Conservation (phyloP, 2,797 vertebrate genomes). For the Cyprinodon diabolis region DNA sequence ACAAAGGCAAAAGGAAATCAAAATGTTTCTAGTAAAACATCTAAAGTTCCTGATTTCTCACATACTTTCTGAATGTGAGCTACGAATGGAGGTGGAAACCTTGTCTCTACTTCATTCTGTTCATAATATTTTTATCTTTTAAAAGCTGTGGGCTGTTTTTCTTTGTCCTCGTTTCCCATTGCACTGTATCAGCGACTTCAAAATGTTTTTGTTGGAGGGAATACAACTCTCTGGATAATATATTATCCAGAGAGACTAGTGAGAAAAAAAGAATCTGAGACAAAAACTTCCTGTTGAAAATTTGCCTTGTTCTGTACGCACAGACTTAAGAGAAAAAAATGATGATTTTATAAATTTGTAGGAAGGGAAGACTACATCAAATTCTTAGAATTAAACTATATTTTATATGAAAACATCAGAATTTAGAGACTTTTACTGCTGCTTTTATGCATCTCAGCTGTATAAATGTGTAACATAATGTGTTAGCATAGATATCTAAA, state of each 20-base stretch:
- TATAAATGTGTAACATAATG: not conserved
- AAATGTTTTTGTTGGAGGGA: constrained; percentile 66
- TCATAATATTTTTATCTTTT: constrained; percentile 56
- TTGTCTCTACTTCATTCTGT: constrained; percentile 26
- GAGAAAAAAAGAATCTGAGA: constrained; percentile 49
- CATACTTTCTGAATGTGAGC: not conserved
- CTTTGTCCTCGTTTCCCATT: constrained; percentile 41
- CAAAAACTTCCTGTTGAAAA: constrained; percentile 47
- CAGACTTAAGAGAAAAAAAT: constrained; percentile 8
- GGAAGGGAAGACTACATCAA: not conserved
- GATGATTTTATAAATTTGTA: not conserved
- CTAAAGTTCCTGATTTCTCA: not conserved
- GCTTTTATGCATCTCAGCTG: not conserved
- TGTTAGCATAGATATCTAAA: not conserved
- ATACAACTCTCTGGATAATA: constrained; percentile 5
- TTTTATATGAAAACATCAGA: not conserved
- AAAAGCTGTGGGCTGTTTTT: constrained; percentile 56
- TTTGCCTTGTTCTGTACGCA: constrained; percentile 21
- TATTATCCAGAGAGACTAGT: constrained; percentile 6
- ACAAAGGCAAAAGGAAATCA: constrained; percentile 16
- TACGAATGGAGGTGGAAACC: constrained; percentile 1
- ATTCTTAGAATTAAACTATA: not conserved
- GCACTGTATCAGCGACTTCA: constrained; percentile 45
- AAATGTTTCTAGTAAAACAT: constrained; percentile 14
- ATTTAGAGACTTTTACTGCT: not conserved